Conservation (phyloP, 1,140 invertebrate genomes). For the Pygmarrhopalites habei region DNA sequence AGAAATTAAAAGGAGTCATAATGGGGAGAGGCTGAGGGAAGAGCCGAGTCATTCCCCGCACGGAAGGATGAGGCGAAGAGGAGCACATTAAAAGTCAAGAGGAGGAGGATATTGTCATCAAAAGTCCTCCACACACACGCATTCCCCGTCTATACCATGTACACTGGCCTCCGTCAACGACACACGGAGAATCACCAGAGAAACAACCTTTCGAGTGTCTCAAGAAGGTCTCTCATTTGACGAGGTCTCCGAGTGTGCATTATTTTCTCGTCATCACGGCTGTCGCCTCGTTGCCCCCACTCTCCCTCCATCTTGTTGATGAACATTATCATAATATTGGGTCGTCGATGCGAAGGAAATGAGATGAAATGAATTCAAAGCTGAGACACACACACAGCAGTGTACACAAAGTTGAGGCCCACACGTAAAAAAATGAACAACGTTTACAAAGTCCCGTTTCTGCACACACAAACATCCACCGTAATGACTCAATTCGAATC, state of each 20-base stretch:
- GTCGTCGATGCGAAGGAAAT: background rate
- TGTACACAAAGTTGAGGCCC: too few species aligned
- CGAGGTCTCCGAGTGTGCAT: background rate
- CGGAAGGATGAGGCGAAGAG: background rate
- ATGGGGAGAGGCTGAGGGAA: background rate
- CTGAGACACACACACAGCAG: background rate
- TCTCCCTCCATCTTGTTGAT: background rate
- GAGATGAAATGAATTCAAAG: background rate
- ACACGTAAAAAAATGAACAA: too few species aligned
- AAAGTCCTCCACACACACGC: background rate
- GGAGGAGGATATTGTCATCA: conserved; percentile 4
- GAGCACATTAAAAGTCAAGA: conserved; percentile 9
- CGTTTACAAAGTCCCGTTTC: too few species aligned
- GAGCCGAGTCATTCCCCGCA: background rate
- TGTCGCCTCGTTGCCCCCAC: too few species aligned
- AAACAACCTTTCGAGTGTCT: too few species aligned
- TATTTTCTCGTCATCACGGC: conserved; percentile 7
- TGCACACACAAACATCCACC: too few species aligned
- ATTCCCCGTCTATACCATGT: background rate
- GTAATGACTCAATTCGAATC: too few species aligned
- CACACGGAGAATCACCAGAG: too few species aligned
- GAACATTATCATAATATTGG: background rate
- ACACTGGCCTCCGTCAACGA: too few species aligned
- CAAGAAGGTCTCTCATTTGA: conserved; percentile 5
- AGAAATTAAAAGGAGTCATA: background rate